Evolutionary conservation across 2,888 invertebrate species (phyloP).

Genomic region (Andrena fulva): DNA sequence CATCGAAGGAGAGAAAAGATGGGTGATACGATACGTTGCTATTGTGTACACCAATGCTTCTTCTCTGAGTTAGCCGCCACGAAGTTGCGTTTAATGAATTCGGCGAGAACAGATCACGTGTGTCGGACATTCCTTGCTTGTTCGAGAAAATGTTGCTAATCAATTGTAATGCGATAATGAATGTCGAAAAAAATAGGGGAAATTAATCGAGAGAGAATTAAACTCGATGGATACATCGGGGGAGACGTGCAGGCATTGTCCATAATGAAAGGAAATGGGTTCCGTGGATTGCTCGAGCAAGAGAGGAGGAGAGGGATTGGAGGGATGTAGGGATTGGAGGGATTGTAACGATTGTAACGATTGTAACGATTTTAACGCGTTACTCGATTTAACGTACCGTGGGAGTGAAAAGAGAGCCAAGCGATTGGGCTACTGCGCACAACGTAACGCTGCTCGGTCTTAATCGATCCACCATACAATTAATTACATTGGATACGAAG

Average conservation of each 20-base stretch:
- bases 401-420: conserved; percentile 9
- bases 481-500: conserved; percentile 42
- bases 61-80: conserved; percentile 30
- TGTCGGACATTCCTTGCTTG: conserved; percentile 40
- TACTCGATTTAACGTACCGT: background rate
- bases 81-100: conserved; percentile 38
- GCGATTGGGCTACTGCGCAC: conserved; percentile 46
- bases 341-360: too few species aligned
- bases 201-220: conserved; percentile 9
- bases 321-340: too few species aligned
- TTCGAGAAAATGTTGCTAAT: conserved; percentile 23
- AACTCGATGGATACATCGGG: conserved; percentile 25
- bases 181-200: conserved; percentile 5
- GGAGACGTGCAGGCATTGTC: conserved; percentile 5
- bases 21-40: conserved; percentile 1
- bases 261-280: background rate
- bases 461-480: conserved; percentile 42
- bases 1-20: conserved; percentile 24
- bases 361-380: conserved; percentile 17
- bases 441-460: conserved; percentile 46
- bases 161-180: conserved; percentile 19
- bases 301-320: background rate
- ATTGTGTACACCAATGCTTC: conserved; percentile 35
- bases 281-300: conserved; percentile 5
- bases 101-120: conserved; percentile 24